These are phyloP conservation scores for Malthinus seriepunctatus DNA, from an alignment of 2,888 invertebrate genomes.

Conservation along the genomic window DNA sequence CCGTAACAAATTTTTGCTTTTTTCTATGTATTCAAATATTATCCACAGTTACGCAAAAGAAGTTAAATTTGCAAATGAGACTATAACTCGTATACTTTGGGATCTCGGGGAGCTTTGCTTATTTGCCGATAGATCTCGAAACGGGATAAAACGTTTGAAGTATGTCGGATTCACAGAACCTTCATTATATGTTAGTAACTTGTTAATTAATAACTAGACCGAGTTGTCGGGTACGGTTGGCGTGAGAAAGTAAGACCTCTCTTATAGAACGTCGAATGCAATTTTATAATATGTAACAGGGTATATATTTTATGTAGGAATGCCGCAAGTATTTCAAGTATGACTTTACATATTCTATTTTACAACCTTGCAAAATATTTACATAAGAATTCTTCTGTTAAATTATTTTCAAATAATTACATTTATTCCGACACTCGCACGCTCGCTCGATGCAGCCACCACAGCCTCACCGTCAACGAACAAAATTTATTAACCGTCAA, in stretches of 20 bases:
- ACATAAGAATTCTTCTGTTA: constrained; percentile 3
- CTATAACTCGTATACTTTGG: no score
- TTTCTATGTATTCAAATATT: not conserved
- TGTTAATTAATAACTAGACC: constrained; percentile 25
- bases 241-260: constrained; percentile 24
- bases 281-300: constrained; percentile 3
- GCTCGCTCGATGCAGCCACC: no score
- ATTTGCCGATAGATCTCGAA: no score
- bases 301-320: not conserved
- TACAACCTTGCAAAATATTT: constrained; percentile 8
- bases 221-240: constrained; percentile 15
- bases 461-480: no score
- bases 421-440: no score
- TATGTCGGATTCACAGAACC: constrained; percentile 10
- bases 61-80: not conserved
- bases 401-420: not conserved
- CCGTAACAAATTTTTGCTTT: constrained; percentile 2
- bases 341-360: constrained; percentile 4
- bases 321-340: constrained; percentile 9
- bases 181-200: constrained; percentile 20
- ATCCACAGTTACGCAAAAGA: not conserved
- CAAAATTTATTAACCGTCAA: no score
- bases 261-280: not conserved
- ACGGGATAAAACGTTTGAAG: no score
- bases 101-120: no score